Conservation (phyloP, 2,888 invertebrate genomes). For the Scaptomyza polygonia region DNA sequence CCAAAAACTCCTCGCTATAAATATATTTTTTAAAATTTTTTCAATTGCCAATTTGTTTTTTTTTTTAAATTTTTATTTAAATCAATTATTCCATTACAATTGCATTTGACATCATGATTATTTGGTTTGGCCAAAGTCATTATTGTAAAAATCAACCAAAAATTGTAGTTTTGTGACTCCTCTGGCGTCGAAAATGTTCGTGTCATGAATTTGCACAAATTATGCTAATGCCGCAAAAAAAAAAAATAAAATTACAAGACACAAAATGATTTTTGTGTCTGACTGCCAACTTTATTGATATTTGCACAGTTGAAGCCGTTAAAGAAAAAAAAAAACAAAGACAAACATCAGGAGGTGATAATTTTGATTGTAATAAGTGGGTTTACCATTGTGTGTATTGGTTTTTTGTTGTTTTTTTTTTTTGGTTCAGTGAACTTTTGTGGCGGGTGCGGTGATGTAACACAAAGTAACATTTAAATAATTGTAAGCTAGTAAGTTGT, state of each 20-base stretch:
- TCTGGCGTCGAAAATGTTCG: constrained; percentile 51
- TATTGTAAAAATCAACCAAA: constrained; percentile 22
- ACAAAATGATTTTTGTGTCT: constrained; percentile 59
- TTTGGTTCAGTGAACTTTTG: constrained; percentile 66
- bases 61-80: neutral
- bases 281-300: constrained; percentile 54
- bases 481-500: constrained; percentile 25
- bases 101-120: neutral
- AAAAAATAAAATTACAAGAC: constrained; percentile 78
- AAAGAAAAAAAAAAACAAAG: too few relatives aligned
- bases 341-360: constrained; percentile 66
- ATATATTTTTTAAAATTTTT: too few relatives aligned
- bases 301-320: constrained; percentile 51
- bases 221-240: constrained; percentile 76
- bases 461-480: constrained; percentile 13
- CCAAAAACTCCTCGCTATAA: too few relatives aligned
- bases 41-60: neutral
- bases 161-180: constrained; percentile 20
- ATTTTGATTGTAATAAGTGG: constrained; percentile 76
- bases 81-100: neutral
- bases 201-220: constrained; percentile 80
- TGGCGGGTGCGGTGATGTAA: constrained; percentile 49
- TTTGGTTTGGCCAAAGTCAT: neutral
- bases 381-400: constrained; percentile 30
- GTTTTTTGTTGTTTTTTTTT: constrained; percentile 15